These are phyloP conservation scores for Tokudaia muenninki DNA, from an alignment of 2,797 vertebrate species.

Conservation along the genomic window DNA sequence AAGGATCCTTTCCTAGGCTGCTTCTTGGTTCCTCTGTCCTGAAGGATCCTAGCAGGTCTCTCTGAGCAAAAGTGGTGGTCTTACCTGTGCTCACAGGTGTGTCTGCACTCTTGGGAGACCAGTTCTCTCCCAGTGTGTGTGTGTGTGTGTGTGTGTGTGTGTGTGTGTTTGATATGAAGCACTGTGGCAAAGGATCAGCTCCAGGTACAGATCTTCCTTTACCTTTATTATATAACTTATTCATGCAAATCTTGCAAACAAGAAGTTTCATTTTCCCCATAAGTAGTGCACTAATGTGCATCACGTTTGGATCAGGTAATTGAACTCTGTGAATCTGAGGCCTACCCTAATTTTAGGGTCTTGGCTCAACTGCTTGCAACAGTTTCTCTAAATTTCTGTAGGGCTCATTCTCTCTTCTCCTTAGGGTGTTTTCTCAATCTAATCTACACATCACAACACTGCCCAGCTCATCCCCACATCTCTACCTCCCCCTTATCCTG, in stretches of 20 bases:
- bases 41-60: no score
- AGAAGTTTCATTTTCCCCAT: background rate
- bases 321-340: background rate
- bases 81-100: no score
- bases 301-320: background rate
- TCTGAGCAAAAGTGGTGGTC: no score
- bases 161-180: no score
- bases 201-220: no score
- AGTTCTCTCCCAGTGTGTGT: no score
- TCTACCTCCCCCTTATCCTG: background rate
- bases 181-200: no score
- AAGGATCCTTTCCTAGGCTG: no score
- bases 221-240: constrained; percentile 73
- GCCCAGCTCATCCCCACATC: background rate
- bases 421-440: background rate
- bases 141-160: no score
- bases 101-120: no score
- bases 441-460: background rate
- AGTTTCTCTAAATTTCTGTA: background rate
- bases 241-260: constrained; percentile 44
- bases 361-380: background rate
- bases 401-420: background rate
- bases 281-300: background rate
- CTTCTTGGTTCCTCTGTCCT: no score
- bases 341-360: fast-evolving